phyloP scores from a whole-genome alignment of 2,113 vertebrate genomes.

The Gambusia holbrooki region DNA sequence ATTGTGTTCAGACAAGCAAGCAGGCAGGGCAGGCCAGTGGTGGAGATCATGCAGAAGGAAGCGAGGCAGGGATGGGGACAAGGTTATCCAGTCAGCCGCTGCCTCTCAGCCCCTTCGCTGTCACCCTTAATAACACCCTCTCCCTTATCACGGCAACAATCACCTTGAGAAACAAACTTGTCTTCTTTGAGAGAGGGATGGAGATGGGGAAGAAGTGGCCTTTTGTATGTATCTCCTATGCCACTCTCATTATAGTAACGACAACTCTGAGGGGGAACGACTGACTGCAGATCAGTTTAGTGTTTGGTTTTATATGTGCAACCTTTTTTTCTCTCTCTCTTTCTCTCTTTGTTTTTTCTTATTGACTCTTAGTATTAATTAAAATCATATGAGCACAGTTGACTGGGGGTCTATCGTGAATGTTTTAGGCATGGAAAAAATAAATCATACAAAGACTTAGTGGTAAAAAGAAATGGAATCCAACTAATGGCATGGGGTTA shows the following conservation, averaged over 20 bases:
- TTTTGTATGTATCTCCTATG: constrained; percentile 49
- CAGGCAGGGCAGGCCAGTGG: constrained; percentile 64
- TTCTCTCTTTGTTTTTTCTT: constrained; percentile 13
- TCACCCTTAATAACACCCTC: constrained; percentile 81
- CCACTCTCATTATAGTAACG: constrained; percentile 62
- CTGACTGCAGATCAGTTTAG: constrained; percentile 66
- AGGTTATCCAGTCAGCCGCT: constrained; percentile 79
- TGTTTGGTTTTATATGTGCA: constrained; percentile 54
- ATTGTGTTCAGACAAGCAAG: constrained; percentile 78
- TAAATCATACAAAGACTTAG: too few species aligned
- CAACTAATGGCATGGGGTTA: not conserved
- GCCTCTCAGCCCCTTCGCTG: constrained; percentile 77
- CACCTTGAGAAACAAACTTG: constrained; percentile 83
- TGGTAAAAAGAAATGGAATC: not conserved
- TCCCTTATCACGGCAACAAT: constrained; percentile 82
- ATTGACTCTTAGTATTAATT: not conserved
- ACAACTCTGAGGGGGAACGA: constrained; percentile 57
- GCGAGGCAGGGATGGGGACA: constrained; percentile 71
- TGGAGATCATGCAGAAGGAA: constrained; percentile 69
- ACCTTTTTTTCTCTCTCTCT: constrained; percentile 13
- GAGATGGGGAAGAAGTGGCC: constrained; percentile 59
- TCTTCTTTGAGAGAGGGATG: constrained; percentile 67
- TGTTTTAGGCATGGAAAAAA: not conserved
- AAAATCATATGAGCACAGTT: constrained; percentile 19
- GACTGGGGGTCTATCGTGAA: constrained; percentile 1